Percentiles rank a stretch among this genome's conserved stretches.
phyloP scores from a whole-genome alignment of 1,140 invertebrate species.

The Ephestia elutella region DNA sequence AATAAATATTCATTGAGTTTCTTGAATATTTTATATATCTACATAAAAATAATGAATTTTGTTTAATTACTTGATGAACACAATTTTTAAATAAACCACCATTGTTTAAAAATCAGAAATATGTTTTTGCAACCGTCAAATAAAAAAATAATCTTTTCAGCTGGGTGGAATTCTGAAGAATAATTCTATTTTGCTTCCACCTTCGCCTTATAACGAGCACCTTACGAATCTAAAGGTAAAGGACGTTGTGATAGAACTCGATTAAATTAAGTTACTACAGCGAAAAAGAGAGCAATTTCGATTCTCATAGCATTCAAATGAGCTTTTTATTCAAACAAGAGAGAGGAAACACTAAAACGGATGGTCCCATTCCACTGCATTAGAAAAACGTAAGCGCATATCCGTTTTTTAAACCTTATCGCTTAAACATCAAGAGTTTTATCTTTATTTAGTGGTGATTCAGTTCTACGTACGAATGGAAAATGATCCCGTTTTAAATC shows the following conservation, averaged over 20 bases:
- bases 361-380: slow-evolving; percentile 48
- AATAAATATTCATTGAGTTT: no score
- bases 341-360: slow-evolving; percentile 60
- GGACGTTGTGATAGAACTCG: slow-evolving; percentile 61
- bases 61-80: no score
- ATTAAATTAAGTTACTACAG: slow-evolving; percentile 72
- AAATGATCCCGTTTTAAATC: background rate
- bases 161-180: background rate
- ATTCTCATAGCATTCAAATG: slow-evolving; percentile 74
- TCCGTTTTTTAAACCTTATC: slow-evolving; percentile 35
- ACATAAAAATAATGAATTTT: no score
- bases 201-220: slow-evolving; percentile 29
- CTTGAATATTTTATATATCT: no score
- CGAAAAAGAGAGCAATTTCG: slow-evolving; percentile 69
- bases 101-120: background rate
- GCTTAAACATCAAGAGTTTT: slow-evolving; percentile 5
- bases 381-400: slow-evolving; percentile 41
- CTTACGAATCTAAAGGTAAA: slow-evolving; percentile 55
- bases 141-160: background rate
- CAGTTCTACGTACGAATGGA: background rate
- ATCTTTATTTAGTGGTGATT: background rate
- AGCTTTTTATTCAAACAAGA: slow-evolving; percentile 70
- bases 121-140: background rate
- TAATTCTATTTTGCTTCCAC: slow-evolving; percentile 8
- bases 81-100: no score